Conservation (phyloP, 2,113 vertebrate species). For the Ceyx cyanopectus region DNA sequence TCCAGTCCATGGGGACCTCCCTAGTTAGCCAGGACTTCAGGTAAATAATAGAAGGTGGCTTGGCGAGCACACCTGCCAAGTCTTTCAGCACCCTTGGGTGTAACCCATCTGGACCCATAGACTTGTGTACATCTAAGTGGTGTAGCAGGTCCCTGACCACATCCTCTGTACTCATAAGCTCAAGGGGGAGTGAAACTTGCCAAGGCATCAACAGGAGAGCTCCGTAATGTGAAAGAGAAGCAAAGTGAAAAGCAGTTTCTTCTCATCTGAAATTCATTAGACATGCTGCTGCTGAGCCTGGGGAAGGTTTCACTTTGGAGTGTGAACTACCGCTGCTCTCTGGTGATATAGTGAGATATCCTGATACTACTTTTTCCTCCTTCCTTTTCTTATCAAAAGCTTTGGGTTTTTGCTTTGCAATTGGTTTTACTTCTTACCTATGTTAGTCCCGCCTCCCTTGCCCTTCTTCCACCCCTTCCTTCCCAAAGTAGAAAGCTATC, state of each 20-base stretch:
- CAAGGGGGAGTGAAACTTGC: neutral
- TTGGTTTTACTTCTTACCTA: neutral
- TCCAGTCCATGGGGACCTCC: too few relatives aligned
- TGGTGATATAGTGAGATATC: neutral
- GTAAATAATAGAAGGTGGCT: too few relatives aligned
- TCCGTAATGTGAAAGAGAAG: neutral
- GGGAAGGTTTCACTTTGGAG: neutral
- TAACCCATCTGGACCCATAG: too few relatives aligned
- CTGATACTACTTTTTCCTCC: neutral
- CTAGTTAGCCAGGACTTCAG: too few relatives aligned
- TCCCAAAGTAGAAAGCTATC: neutral
- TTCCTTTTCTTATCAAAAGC: neutral
- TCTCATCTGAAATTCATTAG: conserved; percentile 4
- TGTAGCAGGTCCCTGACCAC: too few relatives aligned
- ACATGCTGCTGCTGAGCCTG: neutral
- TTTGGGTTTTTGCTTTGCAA: neutral
- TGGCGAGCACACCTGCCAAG: too few relatives aligned
- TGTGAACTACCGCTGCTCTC: neutral
- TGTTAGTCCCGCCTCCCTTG: neutral
- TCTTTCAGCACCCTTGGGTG: too few relatives aligned
- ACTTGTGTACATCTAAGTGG: too few relatives aligned
- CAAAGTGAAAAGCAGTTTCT: conserved; percentile 1
- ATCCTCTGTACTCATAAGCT: too few relatives aligned
- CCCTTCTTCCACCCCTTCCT: neutral
- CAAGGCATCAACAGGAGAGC: neutral